phyloP scores from a whole-genome alignment of 2,113 vertebrate genomes.

The Haemorhous mexicanus region DNA sequence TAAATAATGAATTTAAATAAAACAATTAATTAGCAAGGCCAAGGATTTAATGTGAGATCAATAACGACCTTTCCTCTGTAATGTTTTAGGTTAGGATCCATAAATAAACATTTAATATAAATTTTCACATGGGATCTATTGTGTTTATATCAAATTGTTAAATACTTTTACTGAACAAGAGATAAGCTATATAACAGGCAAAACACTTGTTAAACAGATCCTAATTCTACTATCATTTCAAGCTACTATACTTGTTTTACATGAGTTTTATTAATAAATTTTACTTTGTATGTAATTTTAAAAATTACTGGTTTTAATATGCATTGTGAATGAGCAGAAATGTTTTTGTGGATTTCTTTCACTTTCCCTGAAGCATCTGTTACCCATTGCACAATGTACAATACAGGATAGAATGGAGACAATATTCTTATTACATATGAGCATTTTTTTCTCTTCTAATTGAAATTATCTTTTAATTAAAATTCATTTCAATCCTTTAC shows the following conservation, averaged over 20 bases:
- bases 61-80: conserved; percentile 18
- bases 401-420: background rate
- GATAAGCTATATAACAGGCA: background rate
- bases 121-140: background rate
- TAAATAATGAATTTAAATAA: conserved; percentile 59
- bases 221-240: conserved; percentile 1
- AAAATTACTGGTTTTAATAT: background rate
- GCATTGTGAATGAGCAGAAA: background rate
- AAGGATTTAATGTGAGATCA: conserved; percentile 29
- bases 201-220: conserved; percentile 5
- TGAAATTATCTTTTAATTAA: background rate
- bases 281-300: background rate
- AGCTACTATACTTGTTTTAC: background rate
- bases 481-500: background rate
- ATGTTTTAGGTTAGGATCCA: conserved; percentile 12
- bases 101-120: conserved; percentile 44
- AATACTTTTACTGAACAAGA: conserved; percentile 3
- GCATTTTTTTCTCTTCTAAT: background rate
- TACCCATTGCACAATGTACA: background rate
- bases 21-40: conserved; percentile 18
- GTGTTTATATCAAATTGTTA: background rate
- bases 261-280: background rate
- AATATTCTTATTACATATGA: background rate
- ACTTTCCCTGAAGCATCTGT: background rate
- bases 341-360: background rate